These are phyloP conservation scores for Palaemon carinicauda DNA, from an alignment of 1,140 invertebrate species.

Conservation along the genomic window DNA sequence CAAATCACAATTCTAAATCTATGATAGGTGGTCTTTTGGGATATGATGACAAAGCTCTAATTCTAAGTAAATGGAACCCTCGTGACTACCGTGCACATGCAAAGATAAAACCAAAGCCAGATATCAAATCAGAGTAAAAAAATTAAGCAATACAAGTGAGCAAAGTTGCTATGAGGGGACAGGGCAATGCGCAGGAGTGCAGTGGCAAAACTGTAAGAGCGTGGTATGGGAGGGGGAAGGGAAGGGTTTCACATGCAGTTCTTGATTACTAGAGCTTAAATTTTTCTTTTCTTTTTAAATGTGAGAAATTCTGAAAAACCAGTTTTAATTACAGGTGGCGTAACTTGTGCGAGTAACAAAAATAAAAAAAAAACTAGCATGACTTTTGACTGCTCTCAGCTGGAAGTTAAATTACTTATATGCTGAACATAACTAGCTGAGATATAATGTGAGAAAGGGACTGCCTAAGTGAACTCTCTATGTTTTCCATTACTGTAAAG, in stretches of 20 bases:
- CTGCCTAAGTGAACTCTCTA: slow-evolving; percentile 30
- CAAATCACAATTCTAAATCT: no score
- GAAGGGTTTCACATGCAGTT: slow-evolving; percentile 18
- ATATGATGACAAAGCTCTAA: no score
- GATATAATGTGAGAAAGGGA: background rate
- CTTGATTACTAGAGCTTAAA: background rate
- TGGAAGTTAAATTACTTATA: background rate
- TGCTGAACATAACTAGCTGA: slow-evolving; percentile 4
- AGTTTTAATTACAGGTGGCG: background rate
- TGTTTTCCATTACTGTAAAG: slow-evolving; percentile 19
- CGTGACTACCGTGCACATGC: no score
- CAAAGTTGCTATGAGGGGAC: background rate
- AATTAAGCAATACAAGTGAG: background rate
- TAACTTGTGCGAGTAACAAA: no score
- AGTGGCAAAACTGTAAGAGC: background rate
- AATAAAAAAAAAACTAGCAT: no score
- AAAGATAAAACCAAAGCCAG: no score
- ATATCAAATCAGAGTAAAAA: no score
- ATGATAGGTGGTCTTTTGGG: no score
- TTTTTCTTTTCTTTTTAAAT: background rate
- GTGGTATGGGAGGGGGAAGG: background rate
- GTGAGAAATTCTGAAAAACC: background rate
- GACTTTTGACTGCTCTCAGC: slow-evolving; percentile 42
- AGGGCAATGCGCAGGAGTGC: background rate
- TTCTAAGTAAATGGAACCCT: no score